Percentiles rank a stretch among this genome's conserved stretches.
phyloP scores from a whole-genome alignment of 2,888 invertebrate species.

The Acronicta leporina region DNA sequence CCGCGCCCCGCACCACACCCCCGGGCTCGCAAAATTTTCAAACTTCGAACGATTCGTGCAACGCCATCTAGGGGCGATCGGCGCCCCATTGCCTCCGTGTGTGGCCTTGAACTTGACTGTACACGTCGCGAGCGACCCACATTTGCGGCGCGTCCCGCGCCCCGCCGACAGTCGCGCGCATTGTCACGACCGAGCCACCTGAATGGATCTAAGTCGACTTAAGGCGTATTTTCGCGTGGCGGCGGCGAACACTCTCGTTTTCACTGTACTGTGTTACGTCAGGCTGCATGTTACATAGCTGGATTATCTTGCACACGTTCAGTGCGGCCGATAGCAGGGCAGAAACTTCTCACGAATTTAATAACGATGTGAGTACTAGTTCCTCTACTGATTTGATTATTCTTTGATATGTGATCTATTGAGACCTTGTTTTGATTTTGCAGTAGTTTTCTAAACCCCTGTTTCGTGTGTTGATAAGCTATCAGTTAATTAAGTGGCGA shows the following conservation, averaged over 20 bases:
- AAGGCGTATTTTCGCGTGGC: slow-evolving; percentile 77
- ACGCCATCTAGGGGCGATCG: slow-evolving; percentile 85
- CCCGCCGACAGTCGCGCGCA: slow-evolving; percentile 73
- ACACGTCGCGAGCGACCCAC: slow-evolving; percentile 83
- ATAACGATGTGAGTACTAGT: slow-evolving; percentile 41
- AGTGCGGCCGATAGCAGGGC: slow-evolving; percentile 50
- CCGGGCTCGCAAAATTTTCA: slow-evolving; percentile 83
- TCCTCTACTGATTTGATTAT: slow-evolving; percentile 35
- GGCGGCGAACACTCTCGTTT: slow-evolving; percentile 76
- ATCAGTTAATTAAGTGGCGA: slow-evolving; percentile 1
- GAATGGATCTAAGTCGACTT: slow-evolving; percentile 77
- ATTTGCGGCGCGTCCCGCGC: slow-evolving; percentile 74
- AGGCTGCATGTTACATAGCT: slow-evolving; percentile 70
- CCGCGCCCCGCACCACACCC: slow-evolving; percentile 76
- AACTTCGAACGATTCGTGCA: slow-evolving; percentile 76
- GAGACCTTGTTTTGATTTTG: slow-evolving; percentile 16
- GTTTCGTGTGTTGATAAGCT: neutral
- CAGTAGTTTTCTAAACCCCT: neutral
- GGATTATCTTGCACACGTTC: slow-evolving; percentile 69
- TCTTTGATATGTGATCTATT: slow-evolving; percentile 26
- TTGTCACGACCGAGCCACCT: slow-evolving; percentile 79
- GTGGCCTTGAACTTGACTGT: slow-evolving; percentile 88
- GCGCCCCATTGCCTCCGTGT: slow-evolving; percentile 71
- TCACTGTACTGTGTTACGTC: slow-evolving; percentile 79
- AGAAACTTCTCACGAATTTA: slow-evolving; percentile 51